phyloP scores from a whole-genome alignment of 2,113 vertebrate genomes.

The Arizona elegans region DNA sequence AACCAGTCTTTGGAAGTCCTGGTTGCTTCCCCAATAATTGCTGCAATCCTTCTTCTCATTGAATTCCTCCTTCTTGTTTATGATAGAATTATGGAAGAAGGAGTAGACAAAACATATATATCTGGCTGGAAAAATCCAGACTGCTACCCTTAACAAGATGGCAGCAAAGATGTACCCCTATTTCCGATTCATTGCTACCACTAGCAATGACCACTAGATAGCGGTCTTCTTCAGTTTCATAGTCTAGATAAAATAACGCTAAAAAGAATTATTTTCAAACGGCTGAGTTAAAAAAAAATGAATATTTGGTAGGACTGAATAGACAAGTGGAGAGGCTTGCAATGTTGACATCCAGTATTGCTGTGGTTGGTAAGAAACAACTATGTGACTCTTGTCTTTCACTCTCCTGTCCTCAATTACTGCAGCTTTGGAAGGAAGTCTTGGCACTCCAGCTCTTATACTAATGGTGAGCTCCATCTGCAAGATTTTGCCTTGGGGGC shows the following conservation, averaged over 20 bases:
- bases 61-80: not conserved
- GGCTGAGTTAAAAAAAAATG: not conserved
- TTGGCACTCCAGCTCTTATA: not conserved
- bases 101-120: not conserved
- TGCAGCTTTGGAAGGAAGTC: not conserved
- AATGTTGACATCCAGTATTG: not conserved
- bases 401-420: not conserved
- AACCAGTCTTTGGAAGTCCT: not conserved
- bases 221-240: not conserved
- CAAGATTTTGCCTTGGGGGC: not conserved
- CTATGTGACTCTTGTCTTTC: not conserved
- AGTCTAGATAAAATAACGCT: not conserved
- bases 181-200: not conserved
- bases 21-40: not conserved
- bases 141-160: not conserved
- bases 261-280: not conserved
- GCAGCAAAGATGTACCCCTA: not conserved
- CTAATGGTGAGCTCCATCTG: not conserved
- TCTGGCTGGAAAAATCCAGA: not conserved
- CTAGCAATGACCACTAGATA: not conserved
- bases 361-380: not conserved
- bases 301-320: not conserved
- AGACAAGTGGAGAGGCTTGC: not conserved
- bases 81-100: not conserved
- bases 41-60: not conserved